phyloP scores from a whole-genome alignment of 1,140 invertebrate species.

The Hormaphis cornu region DNA sequence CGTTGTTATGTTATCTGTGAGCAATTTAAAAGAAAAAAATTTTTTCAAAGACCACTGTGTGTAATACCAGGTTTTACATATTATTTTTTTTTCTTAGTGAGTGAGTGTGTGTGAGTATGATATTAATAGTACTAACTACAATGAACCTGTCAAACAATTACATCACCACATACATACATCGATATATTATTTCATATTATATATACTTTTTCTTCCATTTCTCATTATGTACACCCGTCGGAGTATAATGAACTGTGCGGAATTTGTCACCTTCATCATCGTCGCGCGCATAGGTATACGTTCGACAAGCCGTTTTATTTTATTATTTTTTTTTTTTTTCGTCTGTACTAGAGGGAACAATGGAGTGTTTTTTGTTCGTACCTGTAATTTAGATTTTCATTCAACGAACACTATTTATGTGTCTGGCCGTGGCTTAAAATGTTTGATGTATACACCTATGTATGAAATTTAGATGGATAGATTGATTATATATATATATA shows the following conservation, averaged over 20 bases:
- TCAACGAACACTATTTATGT: background rate
- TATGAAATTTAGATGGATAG: too few species aligned
- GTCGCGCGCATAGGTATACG: background rate
- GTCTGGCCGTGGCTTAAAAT: background rate
- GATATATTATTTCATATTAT: conserved; percentile 6
- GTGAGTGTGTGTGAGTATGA: background rate
- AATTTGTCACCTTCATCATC: conserved; percentile 13
- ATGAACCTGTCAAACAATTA: conserved; percentile 14
- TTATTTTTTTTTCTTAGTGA: background rate
- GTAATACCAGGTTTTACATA: too few species aligned
- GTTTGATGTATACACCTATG: too few species aligned
- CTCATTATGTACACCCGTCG: background rate
- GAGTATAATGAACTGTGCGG: conserved; percentile 27
- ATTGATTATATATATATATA: too few species aligned
- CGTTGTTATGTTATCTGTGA: too few species aligned
- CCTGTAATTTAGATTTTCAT: conserved; percentile 16
- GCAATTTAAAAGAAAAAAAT: too few species aligned
- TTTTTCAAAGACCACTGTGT: too few species aligned
- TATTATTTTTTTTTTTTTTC: conserved; percentile 1
- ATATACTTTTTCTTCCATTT: background rate
- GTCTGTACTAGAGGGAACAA: background rate
- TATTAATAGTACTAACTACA: too few species aligned
- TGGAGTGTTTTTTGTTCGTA: background rate
- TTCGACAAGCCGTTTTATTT: conserved; percentile 6
- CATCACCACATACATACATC: background rate